Conservation (phyloP, 1,140 invertebrate species). For the Calliopsis andreniformis region DNA sequence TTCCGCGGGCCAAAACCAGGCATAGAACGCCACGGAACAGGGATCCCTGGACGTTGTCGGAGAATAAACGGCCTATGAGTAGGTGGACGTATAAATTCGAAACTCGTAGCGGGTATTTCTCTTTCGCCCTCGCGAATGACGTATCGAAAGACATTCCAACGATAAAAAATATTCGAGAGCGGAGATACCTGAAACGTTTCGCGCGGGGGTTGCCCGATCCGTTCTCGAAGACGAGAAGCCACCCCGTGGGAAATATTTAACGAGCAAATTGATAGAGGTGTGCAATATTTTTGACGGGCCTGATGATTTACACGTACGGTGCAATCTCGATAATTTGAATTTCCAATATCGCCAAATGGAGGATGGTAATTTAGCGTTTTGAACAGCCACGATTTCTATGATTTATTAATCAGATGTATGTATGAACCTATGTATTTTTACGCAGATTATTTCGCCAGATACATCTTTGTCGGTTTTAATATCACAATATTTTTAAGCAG, state of each 20-base stretch:
- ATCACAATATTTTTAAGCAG: no score
- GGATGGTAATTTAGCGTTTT: constrained; percentile 33
- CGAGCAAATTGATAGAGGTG: constrained; percentile 25
- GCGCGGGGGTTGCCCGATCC: not conserved
- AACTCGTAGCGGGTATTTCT: not conserved
- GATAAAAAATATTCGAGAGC: no score
- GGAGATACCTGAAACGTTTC: not conserved
- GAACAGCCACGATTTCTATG: constrained; percentile 13
- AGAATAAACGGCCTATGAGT: constrained; percentile 71
- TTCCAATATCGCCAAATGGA: constrained; percentile 39
- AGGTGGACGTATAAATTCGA: constrained; percentile 70
- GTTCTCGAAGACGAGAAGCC: not conserved
- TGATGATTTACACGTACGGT: constrained; percentile 16
- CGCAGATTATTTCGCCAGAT: not conserved
- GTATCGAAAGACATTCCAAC: not conserved
- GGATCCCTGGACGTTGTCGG: constrained; percentile 61
- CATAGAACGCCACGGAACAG: constrained; percentile 75
- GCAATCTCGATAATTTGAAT: constrained; percentile 40
- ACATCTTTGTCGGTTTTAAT: no score
- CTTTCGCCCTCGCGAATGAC: not conserved
- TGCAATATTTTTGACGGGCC: constrained; percentile 22
- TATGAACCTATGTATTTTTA: not conserved
- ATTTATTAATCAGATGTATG: constrained; percentile 38
- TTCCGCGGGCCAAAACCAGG: constrained; percentile 65
- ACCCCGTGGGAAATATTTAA: constrained; percentile 22